Conservation (phyloP, 1,140 invertebrate genomes). For the Aphelenchoides fujianensis region DNA sequence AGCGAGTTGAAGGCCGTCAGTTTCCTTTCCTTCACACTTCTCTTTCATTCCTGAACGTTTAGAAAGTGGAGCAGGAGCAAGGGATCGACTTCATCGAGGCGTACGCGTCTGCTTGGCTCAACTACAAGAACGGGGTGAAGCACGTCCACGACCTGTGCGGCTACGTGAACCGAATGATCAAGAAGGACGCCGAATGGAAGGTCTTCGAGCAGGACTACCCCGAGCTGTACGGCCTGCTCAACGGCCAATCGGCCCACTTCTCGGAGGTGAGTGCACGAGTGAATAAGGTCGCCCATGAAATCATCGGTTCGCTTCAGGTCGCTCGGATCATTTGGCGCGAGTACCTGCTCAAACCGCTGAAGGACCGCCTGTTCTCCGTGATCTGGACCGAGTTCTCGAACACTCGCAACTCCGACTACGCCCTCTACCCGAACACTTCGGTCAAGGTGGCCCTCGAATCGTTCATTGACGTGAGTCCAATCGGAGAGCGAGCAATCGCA, state of each 20-base stretch:
- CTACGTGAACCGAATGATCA: slow-evolving; percentile 12
- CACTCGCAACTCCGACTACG: neutral
- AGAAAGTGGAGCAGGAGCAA: neutral
- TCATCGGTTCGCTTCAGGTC: slow-evolving; percentile 7
- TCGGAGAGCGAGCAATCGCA: no score
- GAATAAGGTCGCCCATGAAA: neutral
- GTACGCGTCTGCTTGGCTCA: slow-evolving; percentile 6
- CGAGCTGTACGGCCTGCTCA: neutral
- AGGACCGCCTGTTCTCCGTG: neutral
- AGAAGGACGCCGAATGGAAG: neutral
- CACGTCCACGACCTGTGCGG: slow-evolving; percentile 13
- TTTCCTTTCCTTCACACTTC: neutral
- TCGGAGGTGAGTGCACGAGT: slow-evolving; percentile 2
- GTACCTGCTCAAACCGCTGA: slow-evolving; percentile 7
- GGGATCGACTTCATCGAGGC: slow-evolving; percentile 14
- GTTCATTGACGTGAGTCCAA: slow-evolving; percentile 12
- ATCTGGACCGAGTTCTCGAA: slow-evolving; percentile 13
- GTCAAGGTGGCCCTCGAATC: neutral
- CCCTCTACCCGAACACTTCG: neutral
- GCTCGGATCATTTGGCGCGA: slow-evolving; percentile 13
- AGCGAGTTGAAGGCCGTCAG: neutral
- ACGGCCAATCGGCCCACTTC: neutral
- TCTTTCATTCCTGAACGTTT: neutral
- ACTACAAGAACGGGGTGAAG: neutral
- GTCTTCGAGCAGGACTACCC: slow-evolving; percentile 3